Evolutionary conservation across 37 sponge, comb jelly and placozoan genomes (phyloP).

Genomic region (Oopsacas minuta): DNA sequence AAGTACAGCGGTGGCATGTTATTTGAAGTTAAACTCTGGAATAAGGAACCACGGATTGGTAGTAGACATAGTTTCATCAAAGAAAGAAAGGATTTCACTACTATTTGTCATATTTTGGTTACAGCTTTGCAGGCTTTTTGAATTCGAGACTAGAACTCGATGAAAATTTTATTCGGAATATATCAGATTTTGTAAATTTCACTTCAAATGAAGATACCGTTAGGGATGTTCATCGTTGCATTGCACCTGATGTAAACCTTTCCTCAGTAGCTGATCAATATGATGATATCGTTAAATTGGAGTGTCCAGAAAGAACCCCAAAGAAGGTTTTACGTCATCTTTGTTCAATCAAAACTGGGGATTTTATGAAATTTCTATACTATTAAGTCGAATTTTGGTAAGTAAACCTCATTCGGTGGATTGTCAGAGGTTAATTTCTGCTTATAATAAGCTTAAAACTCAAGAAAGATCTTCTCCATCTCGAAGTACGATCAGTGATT

Average conservation of each 20-base stretch:
- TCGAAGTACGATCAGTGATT: background rate
- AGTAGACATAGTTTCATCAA: background rate
- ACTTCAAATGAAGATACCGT: background rate
- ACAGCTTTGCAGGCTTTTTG: background rate
- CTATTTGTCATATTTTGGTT: background rate
- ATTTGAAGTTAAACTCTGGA: background rate
- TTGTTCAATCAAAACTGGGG: background rate
- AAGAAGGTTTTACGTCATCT: background rate
- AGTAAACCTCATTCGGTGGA: slow-evolving; percentile 2
- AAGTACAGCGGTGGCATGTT: background rate
- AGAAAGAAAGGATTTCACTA: background rate
- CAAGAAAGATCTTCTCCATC: background rate
- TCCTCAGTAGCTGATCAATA: background rate
- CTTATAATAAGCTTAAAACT: background rate
- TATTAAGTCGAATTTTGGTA: background rate
- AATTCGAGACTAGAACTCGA: background rate
- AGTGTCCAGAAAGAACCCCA: background rate
- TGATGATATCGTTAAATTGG: background rate
- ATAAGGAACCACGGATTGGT: background rate
- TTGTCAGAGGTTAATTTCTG: slow-evolving; percentile 8
- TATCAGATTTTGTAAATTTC: background rate
- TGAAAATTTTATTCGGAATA: background rate
- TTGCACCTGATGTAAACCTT: background rate
- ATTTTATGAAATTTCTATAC: background rate
- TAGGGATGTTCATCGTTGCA: background rate